phyloP scores from a whole-genome alignment of 2,888 invertebrate species.

The Caenorhabditis auriculariae region DNA sequence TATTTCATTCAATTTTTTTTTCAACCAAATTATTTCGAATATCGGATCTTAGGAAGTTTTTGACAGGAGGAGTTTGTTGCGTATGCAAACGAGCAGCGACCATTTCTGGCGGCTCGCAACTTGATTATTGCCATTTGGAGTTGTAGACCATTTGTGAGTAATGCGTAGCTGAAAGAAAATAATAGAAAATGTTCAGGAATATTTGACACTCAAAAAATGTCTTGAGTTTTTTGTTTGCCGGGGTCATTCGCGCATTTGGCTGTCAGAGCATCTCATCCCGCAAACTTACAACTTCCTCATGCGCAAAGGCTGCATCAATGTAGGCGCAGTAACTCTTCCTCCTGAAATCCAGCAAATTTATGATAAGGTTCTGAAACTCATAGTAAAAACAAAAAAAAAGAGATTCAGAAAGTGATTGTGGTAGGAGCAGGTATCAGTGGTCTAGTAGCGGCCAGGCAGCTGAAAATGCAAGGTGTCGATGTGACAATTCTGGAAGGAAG shows the following conservation, averaged over 20 bases:
- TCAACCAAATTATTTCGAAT: not conserved
- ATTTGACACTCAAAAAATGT: slow-evolving; percentile 29
- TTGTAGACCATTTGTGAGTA: slow-evolving; percentile 63
- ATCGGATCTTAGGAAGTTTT: slow-evolving; percentile 12
- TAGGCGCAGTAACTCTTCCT: slow-evolving; percentile 39
- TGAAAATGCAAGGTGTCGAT: slow-evolving; percentile 65
- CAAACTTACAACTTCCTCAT: slow-evolving; percentile 40
- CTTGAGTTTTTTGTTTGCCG: slow-evolving; percentile 44
- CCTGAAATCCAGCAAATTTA: not conserved
- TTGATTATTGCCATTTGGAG: slow-evolving; percentile 66
- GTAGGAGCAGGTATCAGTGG: slow-evolving; percentile 67
- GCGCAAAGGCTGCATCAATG: slow-evolving; percentile 45
- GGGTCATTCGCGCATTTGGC: slow-evolving; percentile 49
- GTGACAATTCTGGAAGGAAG: slow-evolving; percentile 67
- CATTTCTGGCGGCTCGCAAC: slow-evolving; percentile 66
- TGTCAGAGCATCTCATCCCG: slow-evolving; percentile 24
- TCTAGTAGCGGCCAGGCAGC: slow-evolving; percentile 66
- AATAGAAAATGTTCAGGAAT: slow-evolving; percentile 35
- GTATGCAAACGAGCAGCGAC: slow-evolving; percentile 31
- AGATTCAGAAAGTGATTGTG: slow-evolving; percentile 61
- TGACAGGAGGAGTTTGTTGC: slow-evolving; percentile 63
- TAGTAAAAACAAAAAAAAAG: not conserved
- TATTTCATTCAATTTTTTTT: not conserved
- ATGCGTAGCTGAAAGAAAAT: not conserved
- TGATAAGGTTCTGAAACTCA: not conserved